phyloP scores from a whole-genome alignment of 2,797 vertebrate genomes.

The Spinus pinus region DNA sequence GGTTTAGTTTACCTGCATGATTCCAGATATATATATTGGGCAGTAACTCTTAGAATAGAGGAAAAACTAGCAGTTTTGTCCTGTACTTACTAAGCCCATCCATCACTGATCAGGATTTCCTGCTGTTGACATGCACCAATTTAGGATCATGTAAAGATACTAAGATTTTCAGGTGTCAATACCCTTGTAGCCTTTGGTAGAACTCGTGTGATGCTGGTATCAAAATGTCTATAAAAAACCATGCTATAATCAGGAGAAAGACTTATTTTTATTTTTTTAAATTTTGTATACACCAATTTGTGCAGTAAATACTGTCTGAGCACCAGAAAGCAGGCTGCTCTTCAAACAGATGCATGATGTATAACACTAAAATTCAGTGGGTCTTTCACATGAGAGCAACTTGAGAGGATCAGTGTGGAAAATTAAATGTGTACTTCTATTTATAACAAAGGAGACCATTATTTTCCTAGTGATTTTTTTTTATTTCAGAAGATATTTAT shows the following conservation, averaged over 20 bases:
- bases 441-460: neutral
- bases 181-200: neutral
- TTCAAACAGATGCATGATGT: neutral
- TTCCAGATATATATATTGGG: neutral
- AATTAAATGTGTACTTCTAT: neutral
- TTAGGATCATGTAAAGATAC: neutral
- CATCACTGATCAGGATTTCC: constrained; percentile 7
- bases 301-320: neutral
- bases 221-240: neutral
- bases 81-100: neutral
- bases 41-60: neutral
- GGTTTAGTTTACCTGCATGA: neutral
- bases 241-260: neutral
- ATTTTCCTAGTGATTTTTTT: neutral
- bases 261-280: neutral
- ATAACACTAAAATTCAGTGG: neutral
- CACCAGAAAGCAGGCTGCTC: neutral
- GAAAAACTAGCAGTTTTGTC: neutral
- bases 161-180: neutral
- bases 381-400: neutral
- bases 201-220: neutral
- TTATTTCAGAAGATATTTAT: neutral
- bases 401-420: neutral
- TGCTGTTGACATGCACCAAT: neutral
- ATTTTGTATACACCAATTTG: neutral